Evolutionary conservation across 2,113 vertebrate genomes (phyloP), one percentile per base, ranked within the genome.

Genomic region (Fukomys damarensis): DNA sequence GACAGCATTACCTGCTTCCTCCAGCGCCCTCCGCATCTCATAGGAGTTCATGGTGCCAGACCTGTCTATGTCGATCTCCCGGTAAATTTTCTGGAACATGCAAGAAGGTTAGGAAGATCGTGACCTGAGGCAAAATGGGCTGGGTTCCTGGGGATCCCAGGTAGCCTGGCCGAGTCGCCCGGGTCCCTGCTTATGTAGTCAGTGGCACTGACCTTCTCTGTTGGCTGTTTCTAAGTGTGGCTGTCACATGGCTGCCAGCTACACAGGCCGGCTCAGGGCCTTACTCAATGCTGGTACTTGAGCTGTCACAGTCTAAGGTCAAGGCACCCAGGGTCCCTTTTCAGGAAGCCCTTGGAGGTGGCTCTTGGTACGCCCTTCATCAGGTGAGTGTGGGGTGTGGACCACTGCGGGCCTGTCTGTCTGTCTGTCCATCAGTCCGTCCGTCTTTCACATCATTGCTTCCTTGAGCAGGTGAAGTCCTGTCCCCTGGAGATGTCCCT

Each of bases 21-120:
- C 98, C 85, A 99, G 91, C 0, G 98, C 99, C 94, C 97, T 98
- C 91, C 99, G 97, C 98, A 99, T 99, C 98, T 99, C 99, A 0
- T 99, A 99, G 0, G 98, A 98, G 82, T 98, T 99, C 98, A 99
- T 99, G 79, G 98, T 99, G 11, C 99, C 99, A 0, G 99, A 99
- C 61, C n/a, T 87, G 97, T 99, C 99, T 66, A 98, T 98, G 22
- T 99, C 99, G 4, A 98, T 98, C 89, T 98, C 98, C 85, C 98
- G 98, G 96, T 99, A 99, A 96, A 99, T 99, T 98, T 98, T 98
- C 99, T 99, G 92, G 5, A 98, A 95, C 52, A 92, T 1, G 61
- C 11, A 97, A 96, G 97, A 66, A 1, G 24, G 59, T 68, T 41
- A 7, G 41, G 35, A 95, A 82, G 91, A 32, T 16, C 14, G 4